A percentile compares a stretch with the other conserved stretches of the same genome.
phyloP scores from a whole-genome alignment of 2,797 vertebrate genomes.

The Choloepus didactylus region DNA sequence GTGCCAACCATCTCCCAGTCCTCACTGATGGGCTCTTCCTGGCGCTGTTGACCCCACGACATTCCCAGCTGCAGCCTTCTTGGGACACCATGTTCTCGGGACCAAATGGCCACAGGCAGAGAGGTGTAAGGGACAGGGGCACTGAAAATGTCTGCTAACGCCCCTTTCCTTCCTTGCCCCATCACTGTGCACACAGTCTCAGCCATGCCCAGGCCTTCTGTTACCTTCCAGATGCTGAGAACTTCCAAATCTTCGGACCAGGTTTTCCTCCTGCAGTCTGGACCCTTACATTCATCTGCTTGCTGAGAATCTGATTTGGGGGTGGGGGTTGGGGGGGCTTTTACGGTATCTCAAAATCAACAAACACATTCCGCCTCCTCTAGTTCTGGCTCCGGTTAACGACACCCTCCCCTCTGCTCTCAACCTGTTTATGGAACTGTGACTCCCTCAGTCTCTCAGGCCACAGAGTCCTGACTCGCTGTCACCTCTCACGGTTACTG shows the following conservation, averaged over 20 bases:
- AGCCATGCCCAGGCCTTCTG: background rate
- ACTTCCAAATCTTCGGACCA: background rate
- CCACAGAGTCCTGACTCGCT: background rate
- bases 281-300: background rate
- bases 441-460: background rate
- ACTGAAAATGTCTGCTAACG: background rate
- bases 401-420: accelerated
- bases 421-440: background rate
- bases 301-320: background rate
- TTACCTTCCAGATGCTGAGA: background rate
- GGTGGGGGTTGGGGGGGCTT: no score
- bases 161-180: background rate
- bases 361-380: background rate
- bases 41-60: background rate
- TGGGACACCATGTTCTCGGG: background rate
- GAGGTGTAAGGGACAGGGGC: background rate
- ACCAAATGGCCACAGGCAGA: background rate
- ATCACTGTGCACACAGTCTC: background rate
- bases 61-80: background rate
- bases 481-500: background rate
- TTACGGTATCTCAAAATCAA: background rate
- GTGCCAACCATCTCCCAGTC: background rate
- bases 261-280: background rate
- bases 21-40: background rate
- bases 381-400: background rate